Percentiles rank a stretch among this genome's conserved stretches.
phyloP scores from a whole-genome alignment of 2,113 vertebrate genomes.

The Chauna torquata region DNA sequence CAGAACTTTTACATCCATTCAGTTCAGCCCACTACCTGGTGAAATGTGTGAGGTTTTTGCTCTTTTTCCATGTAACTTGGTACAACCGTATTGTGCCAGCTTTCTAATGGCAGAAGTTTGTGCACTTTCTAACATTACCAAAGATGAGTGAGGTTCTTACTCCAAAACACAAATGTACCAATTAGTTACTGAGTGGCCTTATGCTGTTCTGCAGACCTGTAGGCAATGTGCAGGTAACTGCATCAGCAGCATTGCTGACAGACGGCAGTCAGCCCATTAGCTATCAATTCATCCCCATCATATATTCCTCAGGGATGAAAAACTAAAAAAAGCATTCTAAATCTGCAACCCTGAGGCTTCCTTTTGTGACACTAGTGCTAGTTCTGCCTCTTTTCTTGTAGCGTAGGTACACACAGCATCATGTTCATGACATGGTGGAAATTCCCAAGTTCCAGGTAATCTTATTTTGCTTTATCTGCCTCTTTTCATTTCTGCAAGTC shows the following conservation, averaged over 20 bases:
- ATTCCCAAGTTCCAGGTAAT: conserved; percentile 47
- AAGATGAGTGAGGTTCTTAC: background rate
- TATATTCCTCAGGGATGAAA: background rate
- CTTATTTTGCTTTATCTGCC: conserved; percentile 27
- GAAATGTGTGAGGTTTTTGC: background rate
- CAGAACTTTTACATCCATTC: background rate
- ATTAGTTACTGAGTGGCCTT: background rate
- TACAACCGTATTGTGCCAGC: background rate
- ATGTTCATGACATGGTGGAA: background rate
- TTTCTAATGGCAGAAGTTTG: background rate
- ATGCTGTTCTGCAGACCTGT: background rate
- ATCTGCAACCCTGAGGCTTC: conserved; percentile 10
- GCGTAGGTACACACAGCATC: background rate
- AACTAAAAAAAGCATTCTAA: background rate
- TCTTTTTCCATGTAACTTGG: background rate
- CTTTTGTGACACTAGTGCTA: background rate
- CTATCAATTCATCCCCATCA: background rate
- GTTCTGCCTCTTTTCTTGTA: background rate
- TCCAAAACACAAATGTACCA: background rate
- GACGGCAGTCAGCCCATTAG: background rate
- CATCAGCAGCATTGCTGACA: background rate
- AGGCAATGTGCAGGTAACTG: background rate
- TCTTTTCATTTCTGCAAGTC: conserved; percentile 23
- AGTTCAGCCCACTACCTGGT: background rate
- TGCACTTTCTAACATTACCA: background rate